A percentile compares a stretch with the other conserved stretches of the same genome.
Conservation (phyloP, 2,888 invertebrate genomes). For the Iselma pallidipennis region DNA sequence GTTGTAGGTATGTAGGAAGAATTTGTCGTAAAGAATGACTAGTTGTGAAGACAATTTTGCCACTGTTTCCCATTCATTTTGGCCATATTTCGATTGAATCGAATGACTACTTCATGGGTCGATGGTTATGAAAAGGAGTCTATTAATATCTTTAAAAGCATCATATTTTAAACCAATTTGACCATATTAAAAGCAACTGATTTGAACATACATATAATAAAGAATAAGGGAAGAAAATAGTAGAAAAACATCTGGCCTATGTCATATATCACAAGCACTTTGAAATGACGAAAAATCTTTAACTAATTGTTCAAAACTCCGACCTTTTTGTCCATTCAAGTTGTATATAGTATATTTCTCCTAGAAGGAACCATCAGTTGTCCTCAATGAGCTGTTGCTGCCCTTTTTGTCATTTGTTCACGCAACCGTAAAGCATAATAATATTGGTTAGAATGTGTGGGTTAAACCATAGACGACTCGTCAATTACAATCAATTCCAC, state of each 20-base stretch:
- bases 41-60: too few relatives aligned
- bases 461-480: conserved; percentile 30
- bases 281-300: conserved; percentile 54
- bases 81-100: not conserved
- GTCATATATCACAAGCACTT: conserved; percentile 49
- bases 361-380: conserved; percentile 37
- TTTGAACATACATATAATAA: conserved; percentile 33
- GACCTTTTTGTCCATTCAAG: conserved; percentile 45
- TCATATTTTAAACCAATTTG: conserved; percentile 56
- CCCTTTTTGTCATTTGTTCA: conserved; percentile 49
- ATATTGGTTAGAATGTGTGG: conserved; percentile 33
- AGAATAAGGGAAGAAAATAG: not conserved
- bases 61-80: too few relatives aligned
- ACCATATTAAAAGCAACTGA: conserved; percentile 54
- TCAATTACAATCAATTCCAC: not conserved
- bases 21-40: too few relatives aligned
- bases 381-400: conserved; percentile 45
- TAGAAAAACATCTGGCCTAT: conserved; percentile 44
- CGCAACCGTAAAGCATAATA: conserved; percentile 47
- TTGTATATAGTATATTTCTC: conserved; percentile 10
- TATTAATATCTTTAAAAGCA: conserved; percentile 46
- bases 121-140: conserved; percentile 30
- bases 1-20: too few relatives aligned
- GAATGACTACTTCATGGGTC: not conserved
- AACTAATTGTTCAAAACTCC: conserved; percentile 49